A percentile compares a stretch with the other conserved stretches of the same genome.
Evolutionary conservation across 2,888 invertebrate genomes (phyloP).

Genomic region (Matsumyia berberina): DNA sequence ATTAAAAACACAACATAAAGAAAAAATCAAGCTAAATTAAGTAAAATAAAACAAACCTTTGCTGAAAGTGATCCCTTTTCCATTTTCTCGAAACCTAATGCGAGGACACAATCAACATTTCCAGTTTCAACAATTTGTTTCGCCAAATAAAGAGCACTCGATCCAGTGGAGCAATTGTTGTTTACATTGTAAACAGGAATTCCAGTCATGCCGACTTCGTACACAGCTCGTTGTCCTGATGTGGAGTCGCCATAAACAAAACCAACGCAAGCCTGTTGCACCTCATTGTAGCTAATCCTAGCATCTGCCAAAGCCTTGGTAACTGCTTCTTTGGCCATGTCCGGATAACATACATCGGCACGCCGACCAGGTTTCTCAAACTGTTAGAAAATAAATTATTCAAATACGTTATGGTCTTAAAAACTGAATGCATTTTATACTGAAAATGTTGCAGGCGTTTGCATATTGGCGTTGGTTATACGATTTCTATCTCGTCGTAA

Average conservation of each 20-base stretch:
- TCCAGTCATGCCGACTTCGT: constrained; percentile 97
- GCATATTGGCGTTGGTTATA: no score
- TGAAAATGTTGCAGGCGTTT: no score
- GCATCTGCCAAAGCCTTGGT: constrained; percentile 94
- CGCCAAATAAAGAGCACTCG: constrained; percentile 94
- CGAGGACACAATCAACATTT: constrained; percentile 93
- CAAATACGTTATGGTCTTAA: no score
- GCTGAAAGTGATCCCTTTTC: constrained; percentile 93
- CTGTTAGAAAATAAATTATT: constrained; percentile 81
- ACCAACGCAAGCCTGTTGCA: constrained; percentile 96
- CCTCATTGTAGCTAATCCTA: constrained; percentile 88
- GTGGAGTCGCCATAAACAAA: constrained; percentile 98
- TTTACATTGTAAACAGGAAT: constrained; percentile 99
- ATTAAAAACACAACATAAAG: constrained; percentile 48
- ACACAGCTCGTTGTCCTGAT: constrained; percentile 96
- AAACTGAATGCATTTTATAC: no score
- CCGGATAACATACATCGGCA: constrained; percentile 95
- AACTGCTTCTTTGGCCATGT: constrained; percentile 97
- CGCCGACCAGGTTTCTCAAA: constrained; percentile 96
- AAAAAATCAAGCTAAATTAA: neutral
- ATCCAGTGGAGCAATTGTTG: constrained; percentile 99
- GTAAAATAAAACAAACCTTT: constrained; percentile 85
- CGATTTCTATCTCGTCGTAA: no score
- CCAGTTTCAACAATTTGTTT: constrained; percentile 97
- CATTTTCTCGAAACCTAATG: constrained; percentile 99